phyloP scores from a whole-genome alignment of 1,140 invertebrate genomes.

The Melitaea cinxia region DNA sequence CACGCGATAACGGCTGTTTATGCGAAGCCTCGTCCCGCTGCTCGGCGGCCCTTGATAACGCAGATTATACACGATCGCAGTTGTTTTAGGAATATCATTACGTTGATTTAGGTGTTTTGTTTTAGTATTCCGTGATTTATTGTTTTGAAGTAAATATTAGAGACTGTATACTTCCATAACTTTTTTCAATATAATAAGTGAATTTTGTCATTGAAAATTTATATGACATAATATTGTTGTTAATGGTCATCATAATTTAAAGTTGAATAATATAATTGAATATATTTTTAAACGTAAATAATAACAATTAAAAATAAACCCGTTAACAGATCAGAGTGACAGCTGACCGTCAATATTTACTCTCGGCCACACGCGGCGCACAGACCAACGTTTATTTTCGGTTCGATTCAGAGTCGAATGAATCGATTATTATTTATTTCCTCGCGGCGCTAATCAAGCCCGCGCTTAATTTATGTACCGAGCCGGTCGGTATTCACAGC shows the following conservation, averaged over 20 bases:
- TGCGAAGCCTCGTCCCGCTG: constrained; percentile 41
- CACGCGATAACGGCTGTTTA: constrained; percentile 48
- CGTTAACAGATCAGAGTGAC: background rate
- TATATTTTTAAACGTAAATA: no score
- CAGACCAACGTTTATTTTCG: constrained; percentile 8
- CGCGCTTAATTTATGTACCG: constrained; percentile 25
- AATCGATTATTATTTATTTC: constrained; percentile 42
- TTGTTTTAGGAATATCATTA: constrained; percentile 27
- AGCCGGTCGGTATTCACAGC: constrained; percentile 12
- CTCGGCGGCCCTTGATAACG: constrained; percentile 33
- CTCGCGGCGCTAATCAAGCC: constrained; percentile 40
- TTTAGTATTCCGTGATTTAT: constrained; percentile 31
- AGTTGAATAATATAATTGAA: no score
- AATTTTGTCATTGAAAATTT: no score
- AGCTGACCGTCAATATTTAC: constrained; percentile 15
- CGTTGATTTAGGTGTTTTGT: constrained; percentile 30
- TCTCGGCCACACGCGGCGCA: constrained; percentile 8
- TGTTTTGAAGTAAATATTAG: background rate
- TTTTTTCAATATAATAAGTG: no score
- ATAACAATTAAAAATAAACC: background rate
- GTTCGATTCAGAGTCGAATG: constrained; percentile 25
- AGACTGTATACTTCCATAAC: background rate
- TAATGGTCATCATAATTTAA: no score
- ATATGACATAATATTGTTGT: no score
- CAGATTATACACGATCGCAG: constrained; percentile 37